Base-by-base conservation (phyloP, 2,888 invertebrate genomes). In the Chrysolina haemoptera region DNA sequence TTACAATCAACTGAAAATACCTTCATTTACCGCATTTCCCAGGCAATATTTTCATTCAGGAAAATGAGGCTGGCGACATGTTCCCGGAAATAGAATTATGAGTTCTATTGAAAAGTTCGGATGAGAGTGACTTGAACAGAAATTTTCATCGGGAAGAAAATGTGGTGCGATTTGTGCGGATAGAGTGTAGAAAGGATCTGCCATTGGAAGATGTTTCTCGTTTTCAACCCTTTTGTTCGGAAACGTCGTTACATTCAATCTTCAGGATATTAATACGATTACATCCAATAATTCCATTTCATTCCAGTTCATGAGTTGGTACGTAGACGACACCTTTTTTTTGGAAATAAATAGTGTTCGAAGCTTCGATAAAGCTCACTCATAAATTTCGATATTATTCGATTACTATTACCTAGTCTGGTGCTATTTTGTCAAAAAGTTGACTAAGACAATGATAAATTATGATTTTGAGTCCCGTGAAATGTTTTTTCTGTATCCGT, bases 1-100 rank as follows among this genome's bases (percentile, higher is more conserved):
- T 68, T 43, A 71, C 71, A 71, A 75, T 75, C 75, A 75, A 75
- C 66, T 69, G 71, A 75, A 71, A 71, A 75, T 75, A 66, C 71
- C 62, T 53, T 71, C 71, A 75, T 75, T 71, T 75, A 68, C 18
- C n/a, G 16, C 74, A 41, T 68, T 74, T 71, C 68, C 8, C 66
- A 50, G 62, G 65, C 46, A 62, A 67, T 59, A 46, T 67, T 71
- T 50, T 67, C 67, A 67, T 67, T 67, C 67, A 67, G 20, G 35
- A 41, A 50, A 48, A 67, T 67, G 53, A 67, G 53, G 27, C 14
- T 27, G 40, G 48, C 53, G 67, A 53, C 67, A 67, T 67, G 67
- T 41, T 67, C 67, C 48, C 41, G 67, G 67, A 67, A 67, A 67
- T 67, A 40, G 53, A 53, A 67, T 67, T 67, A 53, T 48, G 48